phyloP scores from a whole-genome alignment of 2,888 invertebrate genomes.

The Megaustenia siamemsis region DNA sequence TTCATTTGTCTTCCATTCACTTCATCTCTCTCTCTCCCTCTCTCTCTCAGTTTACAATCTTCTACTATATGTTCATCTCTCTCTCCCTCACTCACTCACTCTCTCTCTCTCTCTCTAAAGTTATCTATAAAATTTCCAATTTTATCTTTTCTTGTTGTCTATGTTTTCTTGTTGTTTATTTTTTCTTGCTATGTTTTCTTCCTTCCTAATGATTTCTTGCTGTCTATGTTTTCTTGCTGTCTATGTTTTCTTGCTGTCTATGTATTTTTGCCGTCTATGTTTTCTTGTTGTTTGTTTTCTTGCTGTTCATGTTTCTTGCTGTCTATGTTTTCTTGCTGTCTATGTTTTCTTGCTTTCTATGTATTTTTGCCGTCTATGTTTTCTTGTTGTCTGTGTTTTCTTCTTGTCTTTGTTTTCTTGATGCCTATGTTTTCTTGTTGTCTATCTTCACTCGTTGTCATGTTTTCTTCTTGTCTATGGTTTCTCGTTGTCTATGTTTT shows the following conservation, averaged over 20 bases:
- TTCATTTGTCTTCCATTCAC: not conserved
- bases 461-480: not conserved
- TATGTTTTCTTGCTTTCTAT: not conserved
- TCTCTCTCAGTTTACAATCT: too few relatives aligned
- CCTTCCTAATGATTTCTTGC: not conserved
- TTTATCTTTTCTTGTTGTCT: too few relatives aligned
- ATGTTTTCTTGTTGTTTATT: too few relatives aligned
- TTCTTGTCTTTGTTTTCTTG: conserved; percentile 4
- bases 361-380: not conserved
- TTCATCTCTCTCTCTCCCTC: not conserved
- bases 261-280: not conserved
- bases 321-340: too few relatives aligned
- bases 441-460: not conserved
- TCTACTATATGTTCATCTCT: too few relatives aligned
- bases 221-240: too few relatives aligned
- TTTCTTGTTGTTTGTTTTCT: not conserved
- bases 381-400: not conserved
- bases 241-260: too few relatives aligned
- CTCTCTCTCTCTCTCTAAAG: conserved; percentile 34
- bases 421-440: too few relatives aligned
- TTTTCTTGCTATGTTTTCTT: not conserved
- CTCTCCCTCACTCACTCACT: conserved; percentile 35
- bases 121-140: too few relatives aligned
- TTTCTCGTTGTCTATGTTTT: not conserved
- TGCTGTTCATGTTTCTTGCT: not conserved